Evolutionary conservation across 30 jellyfish, hydroid and myxozoan genomes (phyloP).

Genomic region (Aurelia sp.): DNA sequence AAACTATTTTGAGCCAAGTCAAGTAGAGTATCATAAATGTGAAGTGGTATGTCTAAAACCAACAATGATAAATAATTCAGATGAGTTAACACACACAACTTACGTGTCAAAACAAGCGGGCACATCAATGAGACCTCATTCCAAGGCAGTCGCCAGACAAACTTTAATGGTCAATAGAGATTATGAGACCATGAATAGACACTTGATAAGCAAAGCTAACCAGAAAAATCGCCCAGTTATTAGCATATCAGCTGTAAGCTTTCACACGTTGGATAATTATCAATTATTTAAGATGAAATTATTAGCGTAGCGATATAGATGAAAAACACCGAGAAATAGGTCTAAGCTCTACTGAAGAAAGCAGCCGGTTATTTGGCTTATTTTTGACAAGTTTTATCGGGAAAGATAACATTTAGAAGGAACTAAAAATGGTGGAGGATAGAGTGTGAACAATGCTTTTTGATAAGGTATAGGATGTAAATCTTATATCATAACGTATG

Average conservation of each 20-base stretch:
- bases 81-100: neutral
- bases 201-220: slow-evolving; percentile 1
- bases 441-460: no score
- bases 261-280: neutral
- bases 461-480: no score
- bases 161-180: slow-evolving; percentile 31
- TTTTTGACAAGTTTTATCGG: no score
- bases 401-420: no score
- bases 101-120: slow-evolving; percentile 37
- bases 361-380: no score
- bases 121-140: neutral
- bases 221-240: slow-evolving; percentile 17
- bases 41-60: no score
- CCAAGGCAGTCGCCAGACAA: slow-evolving; percentile 39
- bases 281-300: neutral
- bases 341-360: no score
- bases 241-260: slow-evolving; percentile 7
- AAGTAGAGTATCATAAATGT: no score
- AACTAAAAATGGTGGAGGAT: no score
- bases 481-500: no score
- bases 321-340: neutral
- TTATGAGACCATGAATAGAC: slow-evolving; percentile 52
- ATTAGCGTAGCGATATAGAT: neutral
- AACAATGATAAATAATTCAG: neutral
- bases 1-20: no score